Evolutionary conservation across 2,797 vertebrate genomes (phyloP), one percentile per base, ranked within the genome.

Genomic region (Petrocephalus schoutedeni): DNA sequence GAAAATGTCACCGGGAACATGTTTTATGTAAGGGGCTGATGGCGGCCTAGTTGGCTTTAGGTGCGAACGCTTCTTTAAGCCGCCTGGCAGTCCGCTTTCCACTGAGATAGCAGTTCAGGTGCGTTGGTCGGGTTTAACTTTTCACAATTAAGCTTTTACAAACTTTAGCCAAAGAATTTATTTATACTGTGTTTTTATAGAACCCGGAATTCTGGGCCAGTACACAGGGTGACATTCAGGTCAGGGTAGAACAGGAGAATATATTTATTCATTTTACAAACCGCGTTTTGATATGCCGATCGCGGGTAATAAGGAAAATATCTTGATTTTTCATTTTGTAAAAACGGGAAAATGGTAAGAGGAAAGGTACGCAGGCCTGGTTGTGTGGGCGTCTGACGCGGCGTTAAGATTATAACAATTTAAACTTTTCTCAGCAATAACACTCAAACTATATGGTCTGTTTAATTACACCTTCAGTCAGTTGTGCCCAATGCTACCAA

Each of bases 181-280:
- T 80, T 80, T 49, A 45, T 80, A 80, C 41, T n/a, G 74, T 4
- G 41, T 45, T 80, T 45, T 80, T 49, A 80, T 49, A 10, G 36
- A 71, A 49, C 2, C 74, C 36, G 16, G 41, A 21, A 80, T 16
- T 36, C 67, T 36, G 67, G 67, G 67, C 32, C 67, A 71, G 67
- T 71, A 71, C 67, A 71, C 14, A 36, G 67, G 67, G 28, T 71
- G 67, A 71, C 36, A 71, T 16, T 71, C 41, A 49, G 74, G 45
- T 80, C 74, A 80, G 16, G 16, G 74, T 80, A 49, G 74, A 80
- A 80, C 45, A 21, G 74, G 74, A n/a, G 45, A 80, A 80, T 80
- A 77, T 77, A 80, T 80, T 49, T 49, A 36, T 71, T 71, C 67
- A 16, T 71, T 36, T 71, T 71, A 71, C 67, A 36, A 71, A 16